phyloP scores from a whole-genome alignment of 2,113 vertebrate genomes.

The Lasiurus borealis region DNA sequence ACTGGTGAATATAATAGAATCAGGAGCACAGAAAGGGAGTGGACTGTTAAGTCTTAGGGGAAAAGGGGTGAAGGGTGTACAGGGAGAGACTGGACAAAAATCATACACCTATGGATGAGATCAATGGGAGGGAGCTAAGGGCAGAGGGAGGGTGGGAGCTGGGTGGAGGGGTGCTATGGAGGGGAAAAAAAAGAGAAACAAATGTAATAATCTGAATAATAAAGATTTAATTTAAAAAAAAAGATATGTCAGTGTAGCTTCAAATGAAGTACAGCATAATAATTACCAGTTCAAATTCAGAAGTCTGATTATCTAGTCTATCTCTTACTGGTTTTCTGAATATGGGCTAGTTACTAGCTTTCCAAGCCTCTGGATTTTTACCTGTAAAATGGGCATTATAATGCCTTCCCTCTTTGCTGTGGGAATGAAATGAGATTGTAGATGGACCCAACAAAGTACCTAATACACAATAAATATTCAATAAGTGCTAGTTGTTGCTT shows the following conservation, averaged over 20 bases:
- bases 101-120: no score
- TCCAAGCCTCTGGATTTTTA: background rate
- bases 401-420: background rate
- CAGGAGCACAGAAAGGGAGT: no score
- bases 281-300: background rate
- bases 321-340: background rate
- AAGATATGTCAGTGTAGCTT: background rate
- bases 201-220: no score
- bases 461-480: background rate
- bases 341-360: background rate
- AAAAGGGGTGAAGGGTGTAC: no score
- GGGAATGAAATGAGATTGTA: conserved; percentile 9
- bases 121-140: no score
- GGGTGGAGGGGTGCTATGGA: no score
- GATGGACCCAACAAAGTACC: background rate
- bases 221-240: no score
- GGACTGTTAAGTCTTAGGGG: no score
- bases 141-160: no score
- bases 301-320: background rate
- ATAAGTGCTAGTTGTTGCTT: background rate
- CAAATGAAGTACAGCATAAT: background rate
- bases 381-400: background rate
- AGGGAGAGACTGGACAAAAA: no score
- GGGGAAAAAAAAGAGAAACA: no score
- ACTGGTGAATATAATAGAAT: no score